Evolutionary conservation across 2,888 invertebrate genomes (phyloP).

Genomic region (Scaptomyza tumidula): DNA sequence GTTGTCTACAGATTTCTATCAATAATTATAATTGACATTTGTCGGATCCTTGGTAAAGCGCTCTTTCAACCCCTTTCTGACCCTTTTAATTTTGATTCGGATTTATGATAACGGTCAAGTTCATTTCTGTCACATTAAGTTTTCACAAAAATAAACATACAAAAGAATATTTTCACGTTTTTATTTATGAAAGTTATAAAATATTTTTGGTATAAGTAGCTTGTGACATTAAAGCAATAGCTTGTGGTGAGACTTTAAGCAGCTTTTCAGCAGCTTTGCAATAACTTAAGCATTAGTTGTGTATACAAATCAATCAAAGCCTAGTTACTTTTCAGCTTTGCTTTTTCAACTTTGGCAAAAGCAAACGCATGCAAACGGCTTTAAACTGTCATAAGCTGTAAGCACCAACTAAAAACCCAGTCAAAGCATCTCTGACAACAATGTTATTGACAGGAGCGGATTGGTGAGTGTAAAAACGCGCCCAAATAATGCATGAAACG

Average conservation of each 20-base stretch:
- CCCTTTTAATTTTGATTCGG: slow-evolving; percentile 28
- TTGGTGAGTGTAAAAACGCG: too few species aligned
- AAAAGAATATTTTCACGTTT: slow-evolving; percentile 37
- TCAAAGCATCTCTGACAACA: not conserved
- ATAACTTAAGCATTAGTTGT: slow-evolving; percentile 20
- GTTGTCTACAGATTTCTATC: slow-evolving; percentile 32
- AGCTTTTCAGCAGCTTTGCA: slow-evolving; percentile 30
- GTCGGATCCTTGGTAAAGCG: slow-evolving; percentile 17
- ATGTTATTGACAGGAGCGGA: slow-evolving; percentile 23
- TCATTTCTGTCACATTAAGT: slow-evolving; percentile 51
- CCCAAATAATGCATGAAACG: too few species aligned
- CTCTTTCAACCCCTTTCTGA: slow-evolving; percentile 33
- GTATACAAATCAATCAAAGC: slow-evolving; percentile 42
- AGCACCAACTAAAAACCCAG: slow-evolving; percentile 38
- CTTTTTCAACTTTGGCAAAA: too few species aligned
- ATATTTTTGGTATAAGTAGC: not conserved
- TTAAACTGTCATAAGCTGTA: slow-evolving; percentile 61
- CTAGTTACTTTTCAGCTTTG: slow-evolving; percentile 3
- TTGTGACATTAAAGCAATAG: slow-evolving; percentile 28
- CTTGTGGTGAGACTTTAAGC: slow-evolving; percentile 30
- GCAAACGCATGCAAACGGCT: slow-evolving; percentile 27
- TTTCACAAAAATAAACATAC: slow-evolving; percentile 30
- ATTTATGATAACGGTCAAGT: slow-evolving; percentile 66
- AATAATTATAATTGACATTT: slow-evolving; percentile 76
- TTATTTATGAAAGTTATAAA: slow-evolving; percentile 38